Percentiles rank a stretch among this genome's conserved stretches.
Conservation (phyloP, 1,140 invertebrate genomes). For the Leptinotarsa texana region DNA sequence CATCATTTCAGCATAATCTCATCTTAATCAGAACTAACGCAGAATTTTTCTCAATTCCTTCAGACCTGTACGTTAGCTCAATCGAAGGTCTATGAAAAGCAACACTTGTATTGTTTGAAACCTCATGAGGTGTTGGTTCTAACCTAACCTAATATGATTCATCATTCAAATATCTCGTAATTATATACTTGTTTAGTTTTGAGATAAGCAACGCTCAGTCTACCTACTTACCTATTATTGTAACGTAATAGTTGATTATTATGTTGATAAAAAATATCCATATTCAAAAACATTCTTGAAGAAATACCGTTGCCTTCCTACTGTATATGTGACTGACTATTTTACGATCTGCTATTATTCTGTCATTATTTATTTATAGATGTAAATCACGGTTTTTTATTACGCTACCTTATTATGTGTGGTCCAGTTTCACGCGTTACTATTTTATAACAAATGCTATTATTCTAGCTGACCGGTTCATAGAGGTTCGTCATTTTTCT, state of each 20-base stretch:
- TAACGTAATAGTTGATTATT: background rate
- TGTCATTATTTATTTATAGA: conserved; percentile 9
- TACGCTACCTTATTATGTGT: conserved; percentile 8
- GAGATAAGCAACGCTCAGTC: background rate
- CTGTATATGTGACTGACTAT: background rate
- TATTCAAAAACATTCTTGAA: background rate
- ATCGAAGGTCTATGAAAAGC: too few relatives aligned
- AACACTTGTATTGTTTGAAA: too few relatives aligned
- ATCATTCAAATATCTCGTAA: background rate
- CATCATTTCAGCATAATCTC: too few relatives aligned
- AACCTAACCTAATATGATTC: background rate
- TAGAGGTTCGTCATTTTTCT: background rate
- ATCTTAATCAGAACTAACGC: too few relatives aligned
- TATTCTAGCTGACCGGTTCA: background rate
- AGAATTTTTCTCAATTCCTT: too few relatives aligned
- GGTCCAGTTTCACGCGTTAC: background rate
- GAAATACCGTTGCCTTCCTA: background rate
- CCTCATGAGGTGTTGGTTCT: too few relatives aligned
- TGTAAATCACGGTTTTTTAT: background rate
- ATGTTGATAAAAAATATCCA: background rate
- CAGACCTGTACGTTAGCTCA: too few relatives aligned
- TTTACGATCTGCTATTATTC: background rate
- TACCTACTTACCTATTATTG: background rate
- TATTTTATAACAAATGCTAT: background rate
- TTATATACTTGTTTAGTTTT: background rate